Percentiles rank a stretch among this genome's conserved stretches.
Conservation (phyloP, 2,888 invertebrate species). For the Microctonus hyperodae region DNA sequence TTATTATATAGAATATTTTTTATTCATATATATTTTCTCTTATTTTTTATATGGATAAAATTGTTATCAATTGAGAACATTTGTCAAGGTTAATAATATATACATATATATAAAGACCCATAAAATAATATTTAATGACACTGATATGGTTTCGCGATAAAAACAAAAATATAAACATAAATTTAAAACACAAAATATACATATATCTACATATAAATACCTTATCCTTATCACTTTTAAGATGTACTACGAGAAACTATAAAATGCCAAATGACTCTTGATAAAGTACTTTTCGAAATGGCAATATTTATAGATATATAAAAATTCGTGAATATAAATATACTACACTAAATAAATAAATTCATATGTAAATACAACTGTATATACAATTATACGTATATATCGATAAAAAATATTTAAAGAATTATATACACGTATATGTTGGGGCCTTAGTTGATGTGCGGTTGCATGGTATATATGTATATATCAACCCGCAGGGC, state of each 20-base stretch:
- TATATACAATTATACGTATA: background rate
- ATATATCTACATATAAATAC: background rate
- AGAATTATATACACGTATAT: background rate
- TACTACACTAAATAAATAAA: background rate
- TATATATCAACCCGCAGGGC: background rate
- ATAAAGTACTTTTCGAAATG: background rate
- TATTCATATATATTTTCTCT: background rate
- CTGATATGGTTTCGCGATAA: constrained; percentile 20
- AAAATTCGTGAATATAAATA: background rate
- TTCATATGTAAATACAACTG: background rate
- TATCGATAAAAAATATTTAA: background rate
- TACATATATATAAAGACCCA: background rate
- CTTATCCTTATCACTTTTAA: background rate
- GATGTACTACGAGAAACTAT: background rate
- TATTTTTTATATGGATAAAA: background rate
- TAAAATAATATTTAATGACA: constrained; percentile 16
- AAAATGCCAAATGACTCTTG: constrained; percentile 1
- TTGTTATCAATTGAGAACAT: constrained; percentile 4
- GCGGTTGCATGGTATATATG: background rate
- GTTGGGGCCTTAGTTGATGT: background rate
- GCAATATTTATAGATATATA: background rate
- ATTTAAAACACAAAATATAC: background rate
- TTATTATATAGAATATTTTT: background rate
- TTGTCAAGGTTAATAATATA: background rate
- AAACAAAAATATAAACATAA: constrained; percentile 6